These are phyloP conservation scores for Columba janthina DNA, from an alignment of 2,113 vertebrate genomes.

Conservation along the genomic window DNA sequence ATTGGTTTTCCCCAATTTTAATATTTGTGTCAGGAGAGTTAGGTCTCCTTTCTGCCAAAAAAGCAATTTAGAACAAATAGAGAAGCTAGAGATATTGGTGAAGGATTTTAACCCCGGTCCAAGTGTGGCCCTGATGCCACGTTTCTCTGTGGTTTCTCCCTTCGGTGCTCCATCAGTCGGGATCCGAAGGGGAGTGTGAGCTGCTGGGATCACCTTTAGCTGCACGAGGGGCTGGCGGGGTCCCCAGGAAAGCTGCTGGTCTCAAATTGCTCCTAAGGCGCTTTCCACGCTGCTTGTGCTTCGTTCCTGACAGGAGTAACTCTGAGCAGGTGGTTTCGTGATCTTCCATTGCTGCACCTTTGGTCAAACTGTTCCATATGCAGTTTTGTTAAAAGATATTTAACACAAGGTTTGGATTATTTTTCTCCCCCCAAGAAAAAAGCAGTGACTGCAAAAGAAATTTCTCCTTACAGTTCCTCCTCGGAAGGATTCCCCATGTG, in stretches of 20 bases:
- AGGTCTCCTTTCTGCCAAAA: background rate
- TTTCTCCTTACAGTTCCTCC: background rate
- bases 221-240: accelerated
- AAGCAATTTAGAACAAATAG: background rate
- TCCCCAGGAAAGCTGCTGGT: background rate
- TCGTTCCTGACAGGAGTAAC: background rate
- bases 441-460: background rate
- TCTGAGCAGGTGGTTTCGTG: background rate
- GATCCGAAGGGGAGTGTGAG: accelerated
- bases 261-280: background rate
- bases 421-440: accelerated
- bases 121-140: background rate
- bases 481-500: background rate
- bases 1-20: background rate
- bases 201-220: background rate
- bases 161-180: background rate
- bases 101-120: background rate
- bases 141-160: background rate
- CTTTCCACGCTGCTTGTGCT: background rate
- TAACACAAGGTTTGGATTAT: background rate
- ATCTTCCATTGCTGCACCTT: background rate
- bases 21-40: background rate
- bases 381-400: background rate
- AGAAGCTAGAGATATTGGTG: background rate
- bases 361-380: background rate